Base-by-base conservation (phyloP, 1,140 invertebrate genomes). In the Centruroides sculpturatus region DNA sequence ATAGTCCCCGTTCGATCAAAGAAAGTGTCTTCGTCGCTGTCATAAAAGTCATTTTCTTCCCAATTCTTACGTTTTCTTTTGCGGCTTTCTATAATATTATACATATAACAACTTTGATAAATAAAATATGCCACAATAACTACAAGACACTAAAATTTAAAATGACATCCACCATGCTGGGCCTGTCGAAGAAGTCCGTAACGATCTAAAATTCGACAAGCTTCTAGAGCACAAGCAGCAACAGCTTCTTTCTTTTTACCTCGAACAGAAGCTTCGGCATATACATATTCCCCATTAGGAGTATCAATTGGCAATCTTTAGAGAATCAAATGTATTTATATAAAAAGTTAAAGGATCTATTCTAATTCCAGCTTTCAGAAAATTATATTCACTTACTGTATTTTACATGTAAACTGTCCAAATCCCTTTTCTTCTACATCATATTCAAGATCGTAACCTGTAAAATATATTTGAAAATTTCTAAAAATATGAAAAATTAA, bases 21-120 rank as follows among this genome's bases (percentile, higher is more conserved):
- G 76, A 89, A 99, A 13, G 86, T 87, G 73, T 98, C 96, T 63
- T 98, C 95, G 72, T 98, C 95, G n/a, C 89, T 93, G 70, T 95
- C 90, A 73, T 95, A 95, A 72, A 80, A 96, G 76, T 96, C 91
- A 71, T 92, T 85, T 48, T 90, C 88, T 70, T 85, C 84, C 85
- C 85, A 87, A 69, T 88, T 84, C 63, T 81, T 80, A n/a, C 74
- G 70, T 71, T 87, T 88, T 8, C 83, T 76, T 59, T 85, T 85
- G 65, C 80, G 73, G 48, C 84, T 78, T 67, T 84, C 41, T 41
- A 23, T 23, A 80, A 50, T 82, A 62, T 9, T 6, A 63, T 58
- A 47, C 35, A 54, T 23, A 58, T 10, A 12, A 34, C 46, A 5
- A 23, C 23, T 23, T 23, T 23, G 3, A 61, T 41, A 61, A 34